These are phyloP conservation scores for Nothocercus nigrocapillus DNA, from an alignment of 2,113 vertebrate species.

Conservation along the genomic window DNA sequence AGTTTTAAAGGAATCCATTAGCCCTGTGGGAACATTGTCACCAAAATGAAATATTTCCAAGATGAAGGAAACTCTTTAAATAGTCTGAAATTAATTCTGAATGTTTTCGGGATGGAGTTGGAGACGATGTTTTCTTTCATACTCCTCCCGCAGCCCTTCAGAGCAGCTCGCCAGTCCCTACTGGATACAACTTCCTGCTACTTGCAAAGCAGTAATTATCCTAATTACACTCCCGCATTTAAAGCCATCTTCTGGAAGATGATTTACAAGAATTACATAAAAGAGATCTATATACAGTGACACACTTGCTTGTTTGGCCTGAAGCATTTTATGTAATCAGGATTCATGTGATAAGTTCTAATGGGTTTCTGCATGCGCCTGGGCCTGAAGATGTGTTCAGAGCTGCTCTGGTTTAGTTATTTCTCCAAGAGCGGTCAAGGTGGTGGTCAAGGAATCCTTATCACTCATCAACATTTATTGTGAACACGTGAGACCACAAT, in stretches of 20 bases:
- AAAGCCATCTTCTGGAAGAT: constrained; percentile 72
- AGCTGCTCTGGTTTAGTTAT: neutral
- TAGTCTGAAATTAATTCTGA: constrained; percentile 62
- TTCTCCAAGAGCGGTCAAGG: neutral
- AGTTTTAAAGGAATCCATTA: constrained; percentile 42
- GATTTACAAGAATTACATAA: constrained; percentile 73
- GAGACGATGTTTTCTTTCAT: constrained; percentile 42
- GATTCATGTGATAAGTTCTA: constrained; percentile 66
- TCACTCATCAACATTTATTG: neutral
- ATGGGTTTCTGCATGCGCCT: constrained; percentile 54
- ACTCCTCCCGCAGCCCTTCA: constrained; percentile 44
- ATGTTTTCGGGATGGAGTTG: constrained; percentile 28
- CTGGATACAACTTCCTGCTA: constrained; percentile 69
- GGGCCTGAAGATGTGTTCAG: constrained; percentile 37
- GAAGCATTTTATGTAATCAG: constrained; percentile 67
- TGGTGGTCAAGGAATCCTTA: neutral
- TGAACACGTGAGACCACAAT: neutral
- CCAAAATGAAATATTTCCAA: constrained; percentile 53
- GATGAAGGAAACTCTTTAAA: constrained; percentile 43
- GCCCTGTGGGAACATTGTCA: constrained; percentile 16
- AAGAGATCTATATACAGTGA: constrained; percentile 65
- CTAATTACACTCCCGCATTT: constrained; percentile 74
- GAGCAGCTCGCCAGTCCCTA: constrained; percentile 57
- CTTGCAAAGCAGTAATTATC: constrained; percentile 78
- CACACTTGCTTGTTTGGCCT: constrained; percentile 70